These are phyloP conservation scores for Corythornis vintsioides DNA, from an alignment of 2,113 vertebrate genomes.

Conservation along the genomic window DNA sequence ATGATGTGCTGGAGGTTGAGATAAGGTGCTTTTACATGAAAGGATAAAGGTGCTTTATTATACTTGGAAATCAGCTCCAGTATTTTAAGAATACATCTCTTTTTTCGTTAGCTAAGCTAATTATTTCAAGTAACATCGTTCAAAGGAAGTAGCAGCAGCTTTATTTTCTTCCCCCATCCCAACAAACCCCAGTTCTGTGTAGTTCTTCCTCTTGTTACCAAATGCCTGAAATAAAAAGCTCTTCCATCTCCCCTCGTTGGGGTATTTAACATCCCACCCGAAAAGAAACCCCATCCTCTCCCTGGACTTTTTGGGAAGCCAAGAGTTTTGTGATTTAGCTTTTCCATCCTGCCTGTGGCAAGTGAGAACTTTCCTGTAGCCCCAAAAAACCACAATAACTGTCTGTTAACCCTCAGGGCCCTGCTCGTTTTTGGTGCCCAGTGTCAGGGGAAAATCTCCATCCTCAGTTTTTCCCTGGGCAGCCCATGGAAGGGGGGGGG, in stretches of 20 bases:
- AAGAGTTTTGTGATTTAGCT: background rate
- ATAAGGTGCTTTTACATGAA: background rate
- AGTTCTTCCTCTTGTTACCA: background rate
- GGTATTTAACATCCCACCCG: background rate
- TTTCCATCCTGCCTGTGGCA: background rate
- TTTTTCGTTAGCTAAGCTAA: background rate
- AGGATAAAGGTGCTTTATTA: background rate
- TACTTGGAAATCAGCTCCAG: background rate
- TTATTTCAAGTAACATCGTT: background rate
- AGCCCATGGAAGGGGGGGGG: background rate
- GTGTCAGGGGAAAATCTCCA: background rate
- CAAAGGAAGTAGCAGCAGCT: conserved; percentile 16
- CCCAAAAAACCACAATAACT: background rate
- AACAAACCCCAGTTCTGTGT: background rate
- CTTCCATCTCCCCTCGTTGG: background rate
- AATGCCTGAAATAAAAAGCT: background rate
- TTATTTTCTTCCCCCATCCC: background rate
- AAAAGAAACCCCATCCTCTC: background rate
- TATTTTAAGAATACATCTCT: background rate
- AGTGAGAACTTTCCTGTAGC: background rate
- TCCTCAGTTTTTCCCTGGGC: background rate
- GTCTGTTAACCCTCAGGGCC: background rate
- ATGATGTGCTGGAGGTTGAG: background rate
- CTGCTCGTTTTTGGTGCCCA: background rate
- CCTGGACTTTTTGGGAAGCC: background rate